Conservation (phyloP, 2,113 vertebrate species). For the Nothoprocta perdicaria region DNA sequence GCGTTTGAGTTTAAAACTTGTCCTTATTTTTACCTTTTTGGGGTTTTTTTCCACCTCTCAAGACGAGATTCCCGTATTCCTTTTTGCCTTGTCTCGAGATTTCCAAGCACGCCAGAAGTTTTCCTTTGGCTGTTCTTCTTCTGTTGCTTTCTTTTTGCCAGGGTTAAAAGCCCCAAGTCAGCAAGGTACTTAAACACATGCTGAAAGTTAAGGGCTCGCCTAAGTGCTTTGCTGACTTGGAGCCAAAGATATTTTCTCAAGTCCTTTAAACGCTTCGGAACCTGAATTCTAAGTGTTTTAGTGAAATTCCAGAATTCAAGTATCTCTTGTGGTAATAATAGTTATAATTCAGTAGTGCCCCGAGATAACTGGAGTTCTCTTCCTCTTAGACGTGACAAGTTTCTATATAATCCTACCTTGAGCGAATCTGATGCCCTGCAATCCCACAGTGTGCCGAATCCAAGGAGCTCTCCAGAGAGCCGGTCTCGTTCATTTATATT, state of each 20-base stretch:
- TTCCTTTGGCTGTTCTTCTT: constrained; percentile 17
- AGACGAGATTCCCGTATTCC: background rate
- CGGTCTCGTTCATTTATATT: constrained; percentile 13
- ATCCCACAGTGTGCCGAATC: background rate
- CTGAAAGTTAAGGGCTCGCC: constrained; percentile 65
- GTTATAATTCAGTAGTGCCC: constrained; percentile 19
- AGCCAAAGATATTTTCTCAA: constrained; percentile 67
- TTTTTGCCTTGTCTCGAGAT: background rate
- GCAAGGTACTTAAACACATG: constrained; percentile 69
- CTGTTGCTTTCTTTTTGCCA: background rate
- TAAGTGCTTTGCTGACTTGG: constrained; percentile 68
- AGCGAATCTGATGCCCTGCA: background rate
- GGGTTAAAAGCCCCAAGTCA: constrained; percentile 65
- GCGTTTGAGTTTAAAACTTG: constrained; percentile 25
- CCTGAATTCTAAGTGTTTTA: constrained; percentile 31
- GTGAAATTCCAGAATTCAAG: constrained; percentile 61
- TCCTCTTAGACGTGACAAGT: background rate
- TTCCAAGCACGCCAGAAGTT: background rate
- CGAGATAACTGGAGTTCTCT: background rate
- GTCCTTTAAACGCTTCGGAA: constrained; percentile 54
- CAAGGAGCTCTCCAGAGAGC: constrained; percentile 7
- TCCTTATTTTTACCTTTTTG: background rate
- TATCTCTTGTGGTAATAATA: constrained; percentile 49
- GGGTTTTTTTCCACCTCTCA: constrained; percentile 8
- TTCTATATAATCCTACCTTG: background rate